A percentile compares a stretch with the other conserved stretches of the same genome.
Conservation (phyloP, 2,888 invertebrate genomes). For the Nycteola revayana region DNA sequence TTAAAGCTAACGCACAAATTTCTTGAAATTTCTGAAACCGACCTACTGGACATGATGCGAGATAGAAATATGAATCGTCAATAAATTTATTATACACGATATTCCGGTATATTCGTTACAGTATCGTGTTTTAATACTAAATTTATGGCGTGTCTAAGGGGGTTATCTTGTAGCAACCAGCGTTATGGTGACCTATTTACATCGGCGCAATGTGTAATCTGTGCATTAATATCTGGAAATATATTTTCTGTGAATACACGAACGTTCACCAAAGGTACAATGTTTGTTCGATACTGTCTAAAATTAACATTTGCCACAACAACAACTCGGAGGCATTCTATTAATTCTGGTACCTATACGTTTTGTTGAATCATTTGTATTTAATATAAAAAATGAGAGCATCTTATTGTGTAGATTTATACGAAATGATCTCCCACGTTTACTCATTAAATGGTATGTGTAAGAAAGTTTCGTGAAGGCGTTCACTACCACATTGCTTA, state of each 20-base stretch:
- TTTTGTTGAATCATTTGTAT: constrained; percentile 2
- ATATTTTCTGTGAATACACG: constrained; percentile 39
- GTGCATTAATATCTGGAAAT: constrained; percentile 53
- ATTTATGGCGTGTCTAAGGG: constrained; percentile 49
- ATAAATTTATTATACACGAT: constrained; percentile 7
- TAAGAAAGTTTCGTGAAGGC: constrained; percentile 33
- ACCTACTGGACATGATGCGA: constrained; percentile 15
- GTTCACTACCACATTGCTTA: constrained; percentile 27
- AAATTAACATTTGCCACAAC: constrained; percentile 30
- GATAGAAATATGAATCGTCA: constrained; percentile 13
- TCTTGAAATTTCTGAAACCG: constrained; percentile 18
- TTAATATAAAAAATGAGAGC: constrained; percentile 8
- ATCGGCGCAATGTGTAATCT: constrained; percentile 47
- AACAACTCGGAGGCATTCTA: constrained; percentile 13
- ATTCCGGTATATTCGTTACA: constrained; percentile 19
- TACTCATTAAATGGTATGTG: constrained; percentile 25
- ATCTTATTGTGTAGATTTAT: constrained; percentile 25
- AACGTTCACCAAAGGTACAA: constrained; percentile 28
- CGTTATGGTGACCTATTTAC: constrained; percentile 58
- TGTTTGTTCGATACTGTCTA: constrained; percentile 44
- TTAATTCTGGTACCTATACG: constrained; percentile 10
- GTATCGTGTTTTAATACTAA: constrained; percentile 38
- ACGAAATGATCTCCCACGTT: constrained; percentile 36
- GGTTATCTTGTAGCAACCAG: constrained; percentile 57
- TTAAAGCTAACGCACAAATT: constrained; percentile 23